phyloP scores from a whole-genome alignment of 2,113 vertebrate genomes.

The Leptodactylus fuscus region DNA sequence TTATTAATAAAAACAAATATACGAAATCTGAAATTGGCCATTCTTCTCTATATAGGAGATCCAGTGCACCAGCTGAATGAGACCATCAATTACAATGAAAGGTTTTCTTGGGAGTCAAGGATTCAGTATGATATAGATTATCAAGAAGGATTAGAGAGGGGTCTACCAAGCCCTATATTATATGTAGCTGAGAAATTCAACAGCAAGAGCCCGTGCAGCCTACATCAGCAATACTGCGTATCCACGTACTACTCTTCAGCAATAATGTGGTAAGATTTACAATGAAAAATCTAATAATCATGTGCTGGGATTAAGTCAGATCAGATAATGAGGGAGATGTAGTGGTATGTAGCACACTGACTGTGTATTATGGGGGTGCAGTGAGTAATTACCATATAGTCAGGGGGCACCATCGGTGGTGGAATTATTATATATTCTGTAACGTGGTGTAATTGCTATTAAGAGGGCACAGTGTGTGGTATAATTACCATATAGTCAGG shows the following conservation, averaged over 20 bases:
- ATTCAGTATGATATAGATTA: conserved; percentile 73
- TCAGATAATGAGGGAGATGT: no score
- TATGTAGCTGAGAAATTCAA: conserved; percentile 84
- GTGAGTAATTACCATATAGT: no score
- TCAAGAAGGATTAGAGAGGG: conserved; percentile 74
- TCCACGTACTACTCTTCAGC: conserved; percentile 78
- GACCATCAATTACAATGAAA: conserved; percentile 85
- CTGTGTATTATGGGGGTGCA: no score
- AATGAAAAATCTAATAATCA: not conserved
- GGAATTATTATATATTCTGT: no score
- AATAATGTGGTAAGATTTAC: conserved; percentile 77
- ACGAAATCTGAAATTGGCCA: not conserved
- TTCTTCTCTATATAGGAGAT: conserved; percentile 67
- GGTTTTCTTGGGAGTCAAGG: conserved; percentile 73
- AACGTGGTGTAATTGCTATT: no score
- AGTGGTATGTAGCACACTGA: no score
- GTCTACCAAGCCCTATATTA: conserved; percentile 81
- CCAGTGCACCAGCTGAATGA: conserved; percentile 81
- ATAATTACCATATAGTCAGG: no score
- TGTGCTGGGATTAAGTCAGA: no score
- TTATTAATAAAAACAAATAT: not conserved
- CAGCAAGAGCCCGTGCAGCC: conserved; percentile 72
- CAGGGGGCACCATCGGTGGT: no score
- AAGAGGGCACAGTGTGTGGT: no score
- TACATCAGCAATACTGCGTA: conserved; percentile 77